Evolutionary conservation across 2,113 vertebrate species (phyloP), one percentile per base, ranked within the genome.

Genomic region (Apaloderma vittatum): DNA sequence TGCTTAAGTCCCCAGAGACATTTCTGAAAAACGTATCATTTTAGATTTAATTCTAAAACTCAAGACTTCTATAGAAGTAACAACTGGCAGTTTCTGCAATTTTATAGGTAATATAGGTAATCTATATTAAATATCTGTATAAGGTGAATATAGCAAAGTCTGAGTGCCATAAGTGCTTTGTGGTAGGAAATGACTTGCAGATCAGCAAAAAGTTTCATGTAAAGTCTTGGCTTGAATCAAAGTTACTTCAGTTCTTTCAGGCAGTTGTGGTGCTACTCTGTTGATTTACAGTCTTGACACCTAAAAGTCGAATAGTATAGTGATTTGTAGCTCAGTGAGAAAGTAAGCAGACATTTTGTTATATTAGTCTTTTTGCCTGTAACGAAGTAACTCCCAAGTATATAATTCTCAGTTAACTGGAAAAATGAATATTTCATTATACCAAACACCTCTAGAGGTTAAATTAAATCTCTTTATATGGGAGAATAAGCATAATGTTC

Each of bases 401-500:
- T 85, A 6, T 89, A 65, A 61, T 77, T 83, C 94, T 86, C 48
- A 91, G 58, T 55, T 86, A 87, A 86, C 45, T 90, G n/a, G 15
- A 32, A 85, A 55, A 82, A 71, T 48, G 90, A 1, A 1, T 75
- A 84, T 82, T 96, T 66, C 21, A 30, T 63, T 19, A 62, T 87
- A 65, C 19, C 19, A 74, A 94, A 67, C 43, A 58, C 71, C 59
- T 71, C 24, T 34, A 62, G 83, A 93, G 34, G 61, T 78, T 79
- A 83, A 90, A 80, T 72, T 86, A n/a, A 72, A 62, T 86, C 20
- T 45, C 18, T 90, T 48, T 70, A 37, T 73, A 48, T 37, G 11
- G 6, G 3, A 12, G 6, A 82, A 40, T 12, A 71, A 32, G 9
- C 30, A 17, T 66, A 46, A 62, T 94, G n/a, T 18, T 71, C 48